Evolutionary conservation across 2,797 vertebrate species (phyloP).

Genomic region (Varecia variegata): DNA sequence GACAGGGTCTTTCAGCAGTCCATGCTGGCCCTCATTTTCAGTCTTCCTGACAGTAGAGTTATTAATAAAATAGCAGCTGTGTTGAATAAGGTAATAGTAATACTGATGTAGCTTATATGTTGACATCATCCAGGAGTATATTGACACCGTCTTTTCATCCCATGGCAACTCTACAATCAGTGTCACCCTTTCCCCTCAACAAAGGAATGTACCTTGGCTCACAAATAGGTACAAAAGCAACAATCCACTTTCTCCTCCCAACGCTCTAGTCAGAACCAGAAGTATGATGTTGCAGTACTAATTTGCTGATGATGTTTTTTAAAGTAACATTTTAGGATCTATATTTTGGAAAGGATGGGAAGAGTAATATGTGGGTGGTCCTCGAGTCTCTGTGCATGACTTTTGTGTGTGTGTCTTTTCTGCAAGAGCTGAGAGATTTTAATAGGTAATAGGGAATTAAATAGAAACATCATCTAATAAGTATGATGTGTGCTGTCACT

Average conservation of each 20-base stretch:
- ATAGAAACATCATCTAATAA: conserved; percentile 79
- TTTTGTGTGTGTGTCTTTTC: conserved; percentile 66
- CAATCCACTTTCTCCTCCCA: not conserved
- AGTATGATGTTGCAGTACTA: not conserved
- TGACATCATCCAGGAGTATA: too few relatives aligned
- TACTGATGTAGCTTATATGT: not conserved
- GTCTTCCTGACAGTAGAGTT: not conserved
- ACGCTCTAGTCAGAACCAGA: not conserved
- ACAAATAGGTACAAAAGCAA: not conserved
- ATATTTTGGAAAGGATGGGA: conserved; percentile 45
- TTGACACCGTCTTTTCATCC: not conserved
- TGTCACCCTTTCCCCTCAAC: not conserved
- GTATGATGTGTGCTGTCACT: conserved; percentile 74
- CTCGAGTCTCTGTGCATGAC: conserved; percentile 61
- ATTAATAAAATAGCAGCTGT: not conserved
- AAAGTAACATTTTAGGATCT: conserved; percentile 56
- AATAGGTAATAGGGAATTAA: conserved; percentile 77
- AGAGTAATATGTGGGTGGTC: conserved; percentile 63
- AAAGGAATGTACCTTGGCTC: not conserved
- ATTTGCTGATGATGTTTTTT: not conserved
- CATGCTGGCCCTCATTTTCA: not conserved
- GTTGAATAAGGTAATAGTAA: not conserved
- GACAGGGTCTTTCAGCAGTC: not conserved
- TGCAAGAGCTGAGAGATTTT: conserved; percentile 77
- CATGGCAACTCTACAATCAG: not conserved